Conservation (phyloP, 2,113 vertebrate species). For the Pavo muticus region DNA sequence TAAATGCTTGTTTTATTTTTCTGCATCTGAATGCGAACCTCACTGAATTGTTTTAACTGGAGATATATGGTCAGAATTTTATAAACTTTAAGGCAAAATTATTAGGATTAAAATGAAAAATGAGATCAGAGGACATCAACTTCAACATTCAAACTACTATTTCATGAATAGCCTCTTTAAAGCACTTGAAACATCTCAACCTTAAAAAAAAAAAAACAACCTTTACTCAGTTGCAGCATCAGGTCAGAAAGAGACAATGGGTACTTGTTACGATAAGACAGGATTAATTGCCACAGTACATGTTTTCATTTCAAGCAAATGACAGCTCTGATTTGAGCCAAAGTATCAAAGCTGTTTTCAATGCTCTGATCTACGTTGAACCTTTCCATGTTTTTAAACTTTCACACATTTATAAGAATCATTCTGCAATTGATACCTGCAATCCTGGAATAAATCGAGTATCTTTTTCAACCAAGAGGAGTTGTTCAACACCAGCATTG, state of each 20-base stretch:
- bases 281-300: not conserved
- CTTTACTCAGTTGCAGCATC: not conserved
- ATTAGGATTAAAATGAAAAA: not conserved
- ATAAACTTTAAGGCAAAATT: not conserved
- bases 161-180: not conserved
- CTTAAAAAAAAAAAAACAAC: not conserved
- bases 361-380: not conserved
- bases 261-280: not conserved
- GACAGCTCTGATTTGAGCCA: not conserved
- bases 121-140: not conserved
- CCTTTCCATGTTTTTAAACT: not conserved
- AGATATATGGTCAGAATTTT: fast-evolving
- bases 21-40: not conserved
- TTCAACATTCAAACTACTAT: not conserved
- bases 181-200: not conserved
- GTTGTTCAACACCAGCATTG: constrained; percentile 82
- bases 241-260: not conserved
- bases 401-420: not conserved
- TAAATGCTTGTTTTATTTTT: not conserved
- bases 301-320: not conserved
- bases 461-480: constrained; percentile 97
- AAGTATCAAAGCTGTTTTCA: not conserved
- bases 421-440: constrained; percentile 80
- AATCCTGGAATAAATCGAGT: constrained; percentile 92
- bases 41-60: not conserved